Conservation (phyloP, 92 coral and sea anemone species). For the Parazoanthus swiftii region DNA sequence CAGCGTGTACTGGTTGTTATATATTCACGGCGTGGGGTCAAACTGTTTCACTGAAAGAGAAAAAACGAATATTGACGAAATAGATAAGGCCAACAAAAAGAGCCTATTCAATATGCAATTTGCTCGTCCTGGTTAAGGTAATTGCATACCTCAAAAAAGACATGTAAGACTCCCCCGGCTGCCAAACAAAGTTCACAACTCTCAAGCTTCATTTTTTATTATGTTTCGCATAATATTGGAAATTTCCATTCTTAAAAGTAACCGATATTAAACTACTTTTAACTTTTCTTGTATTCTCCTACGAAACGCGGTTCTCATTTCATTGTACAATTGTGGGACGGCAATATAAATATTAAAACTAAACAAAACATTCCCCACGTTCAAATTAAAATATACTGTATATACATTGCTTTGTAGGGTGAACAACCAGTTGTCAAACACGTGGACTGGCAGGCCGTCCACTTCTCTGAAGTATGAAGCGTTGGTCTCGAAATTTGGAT, state of each 20-base stretch:
- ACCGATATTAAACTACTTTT: constrained; percentile 2
- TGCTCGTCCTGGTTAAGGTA: too few species aligned
- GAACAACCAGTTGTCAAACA: constrained; percentile 4
- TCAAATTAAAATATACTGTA: constrained; percentile 32
- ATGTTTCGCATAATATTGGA: constrained; percentile 22
- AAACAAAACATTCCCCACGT: constrained; percentile 31
- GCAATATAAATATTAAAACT: constrained; percentile 33
- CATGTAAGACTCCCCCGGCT: too few species aligned
- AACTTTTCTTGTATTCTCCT: constrained; percentile 17
- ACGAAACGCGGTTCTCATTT: background rate
- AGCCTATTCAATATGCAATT: too few species aligned
- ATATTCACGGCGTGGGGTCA: too few species aligned
- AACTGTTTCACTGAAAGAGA: too few species aligned
- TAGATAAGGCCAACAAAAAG: too few species aligned
- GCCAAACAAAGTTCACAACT: background rate
- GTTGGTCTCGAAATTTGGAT: background rate
- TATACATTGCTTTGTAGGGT: constrained; percentile 19
- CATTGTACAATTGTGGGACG: constrained; percentile 26
- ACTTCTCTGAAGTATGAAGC: background rate
- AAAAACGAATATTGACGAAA: too few species aligned
- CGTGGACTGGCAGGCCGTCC: background rate
- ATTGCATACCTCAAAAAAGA: too few species aligned
- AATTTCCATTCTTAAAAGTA: constrained; percentile 35
- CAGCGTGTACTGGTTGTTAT: too few species aligned
- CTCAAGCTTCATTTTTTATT: background rate